Percentiles rank a stretch among this genome's conserved stretches.
Conservation (phyloP, 2,797 vertebrate genomes). For the Eospalax fontanierii region DNA sequence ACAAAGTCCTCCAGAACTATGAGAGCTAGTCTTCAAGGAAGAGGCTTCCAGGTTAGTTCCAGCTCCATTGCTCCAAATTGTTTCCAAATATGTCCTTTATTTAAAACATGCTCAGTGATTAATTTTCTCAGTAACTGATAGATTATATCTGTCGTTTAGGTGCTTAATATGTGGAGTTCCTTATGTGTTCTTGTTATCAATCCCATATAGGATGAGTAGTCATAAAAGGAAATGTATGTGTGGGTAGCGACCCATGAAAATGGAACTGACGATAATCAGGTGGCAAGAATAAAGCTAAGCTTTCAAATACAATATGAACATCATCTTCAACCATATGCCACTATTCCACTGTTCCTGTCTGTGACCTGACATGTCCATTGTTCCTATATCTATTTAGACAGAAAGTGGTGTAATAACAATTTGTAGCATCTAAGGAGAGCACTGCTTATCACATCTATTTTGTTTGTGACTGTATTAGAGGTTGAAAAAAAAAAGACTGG, state of each 20-base stretch:
- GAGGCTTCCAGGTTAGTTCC: too few relatives aligned
- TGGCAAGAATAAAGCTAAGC: neutral
- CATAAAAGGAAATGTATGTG: neutral
- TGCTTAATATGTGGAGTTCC: neutral
- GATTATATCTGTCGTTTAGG: neutral
- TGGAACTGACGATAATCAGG: constrained; percentile 5
- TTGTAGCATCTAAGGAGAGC: neutral
- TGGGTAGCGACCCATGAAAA: neutral
- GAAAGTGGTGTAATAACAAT: neutral
- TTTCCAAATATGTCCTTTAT: too few relatives aligned
- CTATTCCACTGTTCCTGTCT: neutral
- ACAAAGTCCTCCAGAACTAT: too few relatives aligned
- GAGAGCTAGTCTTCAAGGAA: too few relatives aligned
- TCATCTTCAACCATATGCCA: neutral
- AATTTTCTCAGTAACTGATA: neutral
- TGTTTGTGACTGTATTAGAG: too few relatives aligned
- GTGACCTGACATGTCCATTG: neutral
- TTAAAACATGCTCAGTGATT: neutral
- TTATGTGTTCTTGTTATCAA: neutral
- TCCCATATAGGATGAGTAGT: neutral
- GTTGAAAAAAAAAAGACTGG: too few relatives aligned
- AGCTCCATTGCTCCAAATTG: too few relatives aligned
- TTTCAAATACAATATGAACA: neutral
- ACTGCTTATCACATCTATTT: neutral
- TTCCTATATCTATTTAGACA: neutral